A percentile compares a stretch with the other conserved stretches of the same genome.
Evolutionary conservation across 2,113 vertebrate genomes (phyloP).

Genomic region (Grallaria varia): DNA sequence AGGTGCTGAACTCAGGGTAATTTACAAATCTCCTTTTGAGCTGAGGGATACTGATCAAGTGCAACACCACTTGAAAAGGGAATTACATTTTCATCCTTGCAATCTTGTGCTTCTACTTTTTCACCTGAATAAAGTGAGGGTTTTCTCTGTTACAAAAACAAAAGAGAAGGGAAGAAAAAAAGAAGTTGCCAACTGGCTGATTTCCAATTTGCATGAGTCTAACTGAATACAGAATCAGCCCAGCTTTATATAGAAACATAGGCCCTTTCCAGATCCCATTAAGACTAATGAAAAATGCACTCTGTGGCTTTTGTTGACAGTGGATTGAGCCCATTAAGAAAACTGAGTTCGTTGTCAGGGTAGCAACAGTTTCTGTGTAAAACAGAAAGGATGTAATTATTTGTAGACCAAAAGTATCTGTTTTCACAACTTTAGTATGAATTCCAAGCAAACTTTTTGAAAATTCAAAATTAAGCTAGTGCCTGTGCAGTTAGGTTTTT

Average conservation of each 20-base stretch:
- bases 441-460: neutral
- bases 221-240: neutral
- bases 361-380: neutral
- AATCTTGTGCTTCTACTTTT: neutral
- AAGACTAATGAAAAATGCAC: slow-evolving; percentile 34
- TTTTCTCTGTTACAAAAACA: neutral
- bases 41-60: neutral
- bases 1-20: neutral
- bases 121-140: neutral
- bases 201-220: slow-evolving; percentile 18
- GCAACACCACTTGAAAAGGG: neutral
- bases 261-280: slow-evolving; percentile 17
- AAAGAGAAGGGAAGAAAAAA: neutral
- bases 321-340: slow-evolving; percentile 8
- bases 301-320: slow-evolving; percentile 21
- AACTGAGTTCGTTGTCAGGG: neutral
- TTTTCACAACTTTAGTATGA: neutral
- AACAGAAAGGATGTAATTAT: neutral
- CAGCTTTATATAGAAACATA: slow-evolving; percentile 32
- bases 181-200: neutral
- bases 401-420: neutral
- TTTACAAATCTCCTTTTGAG: neutral
- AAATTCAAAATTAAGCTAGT: neutral
- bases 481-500: neutral
- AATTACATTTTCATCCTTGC: neutral